Evolutionary conservation across 2,888 invertebrate genomes (phyloP), one percentile per base, ranked within the genome.

Genomic region (Ceriagrion tenellum): DNA sequence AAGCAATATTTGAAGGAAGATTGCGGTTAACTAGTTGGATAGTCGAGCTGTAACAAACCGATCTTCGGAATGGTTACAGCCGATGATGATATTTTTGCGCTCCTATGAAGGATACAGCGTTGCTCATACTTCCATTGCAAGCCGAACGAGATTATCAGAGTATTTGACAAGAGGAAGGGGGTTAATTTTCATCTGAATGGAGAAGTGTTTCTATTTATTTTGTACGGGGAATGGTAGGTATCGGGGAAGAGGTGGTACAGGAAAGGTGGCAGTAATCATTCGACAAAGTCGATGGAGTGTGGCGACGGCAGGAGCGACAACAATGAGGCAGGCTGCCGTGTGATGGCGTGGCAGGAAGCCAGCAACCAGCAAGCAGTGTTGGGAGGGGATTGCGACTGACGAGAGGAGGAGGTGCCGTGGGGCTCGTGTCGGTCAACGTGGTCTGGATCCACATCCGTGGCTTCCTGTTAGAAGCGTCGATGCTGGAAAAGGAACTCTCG

Each of bases 331-430:
- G 59, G 90, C 56, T 13, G 18, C 88, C 88, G 90, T 59, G 55
- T 56, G 91, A 91, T 59, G 63, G 40, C 63, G 63, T 91, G 91
- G 91, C 91, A 91, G 63, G 40, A 91, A 91, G 91, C 91, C 91
- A 91, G 69, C 59, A 59, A 59, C 59, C 18, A 59, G 18, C 47
- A 47, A 8, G 47, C 23, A 59, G 30, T 18, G 90, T 26, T 88
- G 88, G 56, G 56, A 56, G 90, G 56, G 90, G 30, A 56, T 30
- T n/a, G 56, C 59, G 59, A 59, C 18, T 59, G 59, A 20, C n/a
- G n/a, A 40, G 91, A 63, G 91, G 26, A 20, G 63, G 91, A 30
- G 23, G 35, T 69, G n/a, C 69, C 63, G 35, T 13, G 23, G 30
- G 40, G 35, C 91, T 59, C 91, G 91, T 59, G 91, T 63, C 40